Base-by-base conservation (phyloP, 2,797 vertebrate species). In the Threskiornis aethiopicus region DNA sequence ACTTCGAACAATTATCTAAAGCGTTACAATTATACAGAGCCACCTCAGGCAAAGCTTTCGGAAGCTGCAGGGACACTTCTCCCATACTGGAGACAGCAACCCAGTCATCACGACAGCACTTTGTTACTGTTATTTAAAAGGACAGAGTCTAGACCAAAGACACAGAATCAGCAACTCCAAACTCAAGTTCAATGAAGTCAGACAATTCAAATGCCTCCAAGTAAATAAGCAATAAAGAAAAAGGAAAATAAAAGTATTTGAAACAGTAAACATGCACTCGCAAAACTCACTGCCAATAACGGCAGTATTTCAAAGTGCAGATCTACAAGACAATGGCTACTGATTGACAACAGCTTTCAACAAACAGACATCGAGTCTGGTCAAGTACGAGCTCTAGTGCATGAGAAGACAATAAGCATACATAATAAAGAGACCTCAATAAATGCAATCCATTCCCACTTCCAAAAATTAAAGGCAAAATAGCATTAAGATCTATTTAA, bases 161-260 rank as follows among this genome's bases (percentile, higher is more conserved):
- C 85, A 90, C 35, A 73, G 81, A 91, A 94, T 91, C 82, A 83
- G 81, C 88, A 95, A 89, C 90, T 97, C 88, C 65, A 96, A 89
- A 89, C 57, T 81, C 78, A 84, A 91, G 79, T 59, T 76, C 85
- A 96, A 1, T 76, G 90, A 94, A 96, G 82, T 69, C 90, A 93
- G 87, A 81, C 80, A 90, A 92, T 78, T 83, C 85, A 93, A 92
- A 90, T 58, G 83, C 69, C 89, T 94, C 65, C 54, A 93, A 96
- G 85, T 47, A 95, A 94, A 92, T 49, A 90, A 44, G 44, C 46
- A 91, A 61, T 73, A 90, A 84, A 83, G 55, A 47, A 67, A 44
- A 5, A 37, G 20, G 7, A 7, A 6, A 9, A 35, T 26, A 12
- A 17, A 58, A 59, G 54, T 41, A 62, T 66, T n/a, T 81, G 54